Evolutionary conservation across 2,888 invertebrate species (phyloP), one percentile per base, ranked within the genome.

Genomic region (Cephus pulcher): DNA sequence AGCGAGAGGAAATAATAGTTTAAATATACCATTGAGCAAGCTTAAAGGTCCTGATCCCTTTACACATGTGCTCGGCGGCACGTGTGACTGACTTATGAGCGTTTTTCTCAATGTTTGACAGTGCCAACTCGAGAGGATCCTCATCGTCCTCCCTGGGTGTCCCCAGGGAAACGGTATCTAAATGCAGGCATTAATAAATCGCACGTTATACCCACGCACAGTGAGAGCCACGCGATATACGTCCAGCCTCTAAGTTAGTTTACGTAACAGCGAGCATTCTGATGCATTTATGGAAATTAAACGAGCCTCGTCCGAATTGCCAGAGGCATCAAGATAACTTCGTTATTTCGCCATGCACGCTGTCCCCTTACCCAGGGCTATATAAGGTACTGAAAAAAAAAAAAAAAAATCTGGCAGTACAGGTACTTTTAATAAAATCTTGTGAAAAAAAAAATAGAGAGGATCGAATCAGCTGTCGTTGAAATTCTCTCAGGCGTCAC

Each of bases 161-260:
- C 87, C 85, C 86, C 75, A 73, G 85, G 86, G 87, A 79, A 78
- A 84, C 82, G 82, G 84, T 88, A 88, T 89, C 88, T 87, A 88
- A 89, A 89, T 89, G 86, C 85, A 84, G 88, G 83, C 87, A 87
- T 89, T 89, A 89, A 88, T 89, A 89, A 89, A 88, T 89, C 88
- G 87, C 81, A 81, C 82, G 80, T 79, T 71, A 71, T 76, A 78
- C 69, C 75, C 34, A 40, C 80, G 79, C 79, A 79, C 73, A 56
- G 73, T 32, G 77, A 33, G 68, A 40, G 75, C 37, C 73, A 74
- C 69, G 77, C 71, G 73, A 80, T 76, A 79, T 81, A 76, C 78
- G 76, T 77, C 81, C 74, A 70, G 80, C 79, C 80, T 84, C 76
- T 82, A 88, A 88, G 86, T 86, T 86, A 87, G 86, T 89, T 89